Evolutionary conservation across 2,113 vertebrate species (phyloP).

Genomic region (Laticauda laticaudata): DNA sequence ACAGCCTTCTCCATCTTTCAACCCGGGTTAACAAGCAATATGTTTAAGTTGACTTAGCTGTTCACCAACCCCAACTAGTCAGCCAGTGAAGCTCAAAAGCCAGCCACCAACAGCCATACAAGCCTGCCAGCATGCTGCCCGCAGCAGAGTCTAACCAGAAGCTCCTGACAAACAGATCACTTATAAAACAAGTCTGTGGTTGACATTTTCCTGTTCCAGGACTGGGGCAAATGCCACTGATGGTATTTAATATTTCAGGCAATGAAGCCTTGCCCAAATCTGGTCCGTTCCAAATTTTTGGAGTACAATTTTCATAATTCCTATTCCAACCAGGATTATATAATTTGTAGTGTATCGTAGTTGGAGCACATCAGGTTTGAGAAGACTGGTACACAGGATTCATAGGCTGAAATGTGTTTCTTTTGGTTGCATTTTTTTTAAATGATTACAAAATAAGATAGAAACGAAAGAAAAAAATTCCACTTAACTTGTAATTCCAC

Average conservation of each 20-base stretch:
- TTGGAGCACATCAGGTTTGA: background rate
- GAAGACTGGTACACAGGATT: conserved; percentile 20
- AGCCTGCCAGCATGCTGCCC: conserved; percentile 85
- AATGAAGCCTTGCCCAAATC: background rate
- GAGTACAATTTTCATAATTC: background rate
- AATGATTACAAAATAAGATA: background rate
- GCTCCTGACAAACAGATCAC: conserved; percentile 61
- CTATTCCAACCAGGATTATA: background rate
- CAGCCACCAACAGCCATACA: conserved; percentile 88
- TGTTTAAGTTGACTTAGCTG: conserved; percentile 69
- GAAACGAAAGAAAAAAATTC: background rate
- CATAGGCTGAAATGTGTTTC: conserved; percentile 28
- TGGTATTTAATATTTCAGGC: conserved; percentile 31
- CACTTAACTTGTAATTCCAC: background rate
- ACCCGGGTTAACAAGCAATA: conserved; percentile 76
- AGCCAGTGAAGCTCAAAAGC: conserved; percentile 85
- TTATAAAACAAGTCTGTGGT: conserved; percentile 65
- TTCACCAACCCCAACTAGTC: conserved; percentile 66
- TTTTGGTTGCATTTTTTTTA: conserved; percentile 14
- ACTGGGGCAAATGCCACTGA: conserved; percentile 38
- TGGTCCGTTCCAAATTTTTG: background rate
- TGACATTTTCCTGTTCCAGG: conserved; percentile 51
- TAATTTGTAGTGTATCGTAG: background rate
- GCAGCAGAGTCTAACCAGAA: conserved; percentile 64
- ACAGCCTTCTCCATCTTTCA: conserved; percentile 66